Conservation (phyloP, 2,888 invertebrate species). For the Epinotia brunnichana region DNA sequence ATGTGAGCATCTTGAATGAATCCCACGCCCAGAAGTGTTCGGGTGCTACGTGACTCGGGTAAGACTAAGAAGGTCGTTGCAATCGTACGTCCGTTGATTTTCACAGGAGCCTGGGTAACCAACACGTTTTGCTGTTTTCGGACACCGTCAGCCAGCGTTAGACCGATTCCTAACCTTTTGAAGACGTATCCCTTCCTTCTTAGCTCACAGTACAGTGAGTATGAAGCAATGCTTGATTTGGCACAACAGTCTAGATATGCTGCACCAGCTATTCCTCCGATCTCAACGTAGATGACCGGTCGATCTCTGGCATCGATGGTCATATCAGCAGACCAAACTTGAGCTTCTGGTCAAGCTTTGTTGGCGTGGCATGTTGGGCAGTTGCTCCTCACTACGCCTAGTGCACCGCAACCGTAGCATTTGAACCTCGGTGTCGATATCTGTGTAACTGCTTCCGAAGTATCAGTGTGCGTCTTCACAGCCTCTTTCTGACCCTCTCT, state of each 20-base stretch:
- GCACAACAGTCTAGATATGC: conserved; percentile 10
- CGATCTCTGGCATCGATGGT: too few relatives aligned
- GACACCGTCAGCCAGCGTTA: neutral
- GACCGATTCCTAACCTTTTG: neutral
- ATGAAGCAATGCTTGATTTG: conserved; percentile 7
- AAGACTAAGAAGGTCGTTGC: conserved; percentile 4
- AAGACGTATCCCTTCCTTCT: neutral
- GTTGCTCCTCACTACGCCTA: too few relatives aligned
- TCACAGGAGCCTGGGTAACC: too few relatives aligned
- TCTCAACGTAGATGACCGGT: too few relatives aligned
- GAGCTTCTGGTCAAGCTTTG: too few relatives aligned
- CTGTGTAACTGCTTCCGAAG: too few relatives aligned
- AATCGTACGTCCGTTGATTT: neutral
- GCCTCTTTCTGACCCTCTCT: too few relatives aligned
- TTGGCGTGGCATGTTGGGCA: too few relatives aligned
- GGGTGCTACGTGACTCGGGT: conserved; percentile 9
- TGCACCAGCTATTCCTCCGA: conserved; percentile 1
- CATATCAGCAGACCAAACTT: too few relatives aligned
- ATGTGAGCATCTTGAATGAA: conserved; percentile 4
- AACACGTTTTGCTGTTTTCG: neutral
- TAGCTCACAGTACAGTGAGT: neutral
- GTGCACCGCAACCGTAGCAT: too few relatives aligned
- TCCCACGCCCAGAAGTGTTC: neutral
- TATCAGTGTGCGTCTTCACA: too few relatives aligned
- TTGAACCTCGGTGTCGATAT: too few relatives aligned